Conservation (phyloP, 2,888 invertebrate genomes). For the Tenthredo notha region DNA sequence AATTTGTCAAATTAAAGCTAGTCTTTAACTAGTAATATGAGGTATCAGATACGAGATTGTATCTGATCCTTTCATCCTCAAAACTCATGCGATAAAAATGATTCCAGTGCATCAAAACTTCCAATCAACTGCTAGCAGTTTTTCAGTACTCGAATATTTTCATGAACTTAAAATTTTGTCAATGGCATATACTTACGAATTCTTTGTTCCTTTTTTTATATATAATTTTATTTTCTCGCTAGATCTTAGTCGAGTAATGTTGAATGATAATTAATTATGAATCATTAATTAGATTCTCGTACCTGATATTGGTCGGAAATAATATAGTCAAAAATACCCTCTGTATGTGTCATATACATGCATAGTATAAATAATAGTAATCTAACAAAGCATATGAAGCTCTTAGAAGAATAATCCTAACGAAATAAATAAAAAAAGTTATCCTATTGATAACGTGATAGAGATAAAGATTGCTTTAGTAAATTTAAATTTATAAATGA, state of each 20-base stretch:
- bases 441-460: constrained; percentile 16
- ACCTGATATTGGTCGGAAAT: constrained; percentile 35
- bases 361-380: constrained; percentile 1
- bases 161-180: neutral
- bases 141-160: neutral
- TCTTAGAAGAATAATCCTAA: constrained; percentile 19
- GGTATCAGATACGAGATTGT: neutral
- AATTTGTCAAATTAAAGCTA: neutral
- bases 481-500: neutral
- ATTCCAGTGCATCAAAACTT: neutral
- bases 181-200: neutral
- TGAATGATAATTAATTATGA: neutral
- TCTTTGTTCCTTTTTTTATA: neutral
- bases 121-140: neutral
- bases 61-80: neutral
- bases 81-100: neutral
- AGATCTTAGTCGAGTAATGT: neutral
- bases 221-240: neutral
- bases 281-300: constrained; percentile 14
- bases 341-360: neutral
- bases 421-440: neutral
- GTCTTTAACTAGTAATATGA: neutral
- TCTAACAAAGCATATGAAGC: constrained; percentile 7
- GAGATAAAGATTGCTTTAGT: constrained; percentile 5
- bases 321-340: neutral